These are phyloP conservation scores for Pectinophora gossypiella DNA, from an alignment of 1,140 invertebrate genomes.

Conservation along the genomic window DNA sequence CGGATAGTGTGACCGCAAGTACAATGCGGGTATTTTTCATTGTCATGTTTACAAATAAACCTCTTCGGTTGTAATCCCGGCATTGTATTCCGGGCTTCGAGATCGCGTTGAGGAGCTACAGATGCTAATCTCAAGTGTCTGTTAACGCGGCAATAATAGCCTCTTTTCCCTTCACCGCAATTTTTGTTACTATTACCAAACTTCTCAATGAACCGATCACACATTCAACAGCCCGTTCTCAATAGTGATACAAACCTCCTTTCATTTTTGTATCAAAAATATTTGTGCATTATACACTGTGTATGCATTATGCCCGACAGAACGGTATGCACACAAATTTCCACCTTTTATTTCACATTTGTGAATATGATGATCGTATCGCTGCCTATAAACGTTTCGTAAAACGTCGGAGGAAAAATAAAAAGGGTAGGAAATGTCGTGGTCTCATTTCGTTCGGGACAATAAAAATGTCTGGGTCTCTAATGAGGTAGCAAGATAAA, in stretches of 20 bases:
- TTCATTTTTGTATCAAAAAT: slow-evolving; percentile 16
- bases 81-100: slow-evolving; percentile 61
- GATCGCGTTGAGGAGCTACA: slow-evolving; percentile 56
- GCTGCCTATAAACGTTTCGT: neutral
- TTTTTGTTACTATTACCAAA: slow-evolving; percentile 32
- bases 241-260: slow-evolving; percentile 59
- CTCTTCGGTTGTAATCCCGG: slow-evolving; percentile 62
- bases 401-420: slow-evolving; percentile 1
- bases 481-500: slow-evolving; percentile 65
- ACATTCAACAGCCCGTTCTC: slow-evolving; percentile 38
- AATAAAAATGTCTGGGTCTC: slow-evolving; percentile 32
- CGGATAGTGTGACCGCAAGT: slow-evolving; percentile 36
- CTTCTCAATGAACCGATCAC: slow-evolving; percentile 51
- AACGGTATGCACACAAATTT: slow-evolving; percentile 1
- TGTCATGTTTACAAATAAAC: slow-evolving; percentile 74
- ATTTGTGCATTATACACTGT: slow-evolving; percentile 11
- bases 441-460: slow-evolving; percentile 20
- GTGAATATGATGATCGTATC: slow-evolving; percentile 1
- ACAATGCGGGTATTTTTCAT: slow-evolving; percentile 51
- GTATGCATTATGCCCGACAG: neutral
- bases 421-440: neutral
- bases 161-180: slow-evolving; percentile 58
- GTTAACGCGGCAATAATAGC: slow-evolving; percentile 68
- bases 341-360: neutral
- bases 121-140: slow-evolving; percentile 75